Conservation (phyloP, 1,140 invertebrate genomes). For the Harpegnathos saltator region DNA sequence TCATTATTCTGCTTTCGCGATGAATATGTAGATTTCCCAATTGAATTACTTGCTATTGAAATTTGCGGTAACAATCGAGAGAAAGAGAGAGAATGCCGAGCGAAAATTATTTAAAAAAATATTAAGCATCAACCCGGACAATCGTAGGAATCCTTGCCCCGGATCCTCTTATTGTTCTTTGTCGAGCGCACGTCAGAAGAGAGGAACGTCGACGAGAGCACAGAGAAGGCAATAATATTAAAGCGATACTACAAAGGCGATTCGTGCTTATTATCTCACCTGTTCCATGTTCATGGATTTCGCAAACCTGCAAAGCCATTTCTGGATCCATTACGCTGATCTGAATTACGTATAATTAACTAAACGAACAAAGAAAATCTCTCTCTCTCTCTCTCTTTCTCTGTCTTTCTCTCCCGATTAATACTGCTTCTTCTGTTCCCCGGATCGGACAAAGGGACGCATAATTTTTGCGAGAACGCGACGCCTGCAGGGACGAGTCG, state of each 20-base stretch:
- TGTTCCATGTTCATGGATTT: slow-evolving; percentile 34
- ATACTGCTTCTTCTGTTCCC: slow-evolving; percentile 29
- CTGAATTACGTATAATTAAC: slow-evolving; percentile 53
- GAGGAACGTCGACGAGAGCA: not conserved
- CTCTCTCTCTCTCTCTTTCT: too few species aligned
- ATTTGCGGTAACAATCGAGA: not conserved
- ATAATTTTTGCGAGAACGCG: slow-evolving; percentile 41
- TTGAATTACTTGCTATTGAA: not conserved
- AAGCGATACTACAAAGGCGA: slow-evolving; percentile 7
- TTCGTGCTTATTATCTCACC: slow-evolving; percentile 41
- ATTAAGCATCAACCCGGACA: not conserved
- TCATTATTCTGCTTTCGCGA: not conserved
- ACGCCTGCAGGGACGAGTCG: not conserved
- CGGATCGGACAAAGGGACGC: slow-evolving; percentile 24
- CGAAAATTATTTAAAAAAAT: not conserved
- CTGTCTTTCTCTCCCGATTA: slow-evolving; percentile 1
- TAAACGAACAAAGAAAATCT: slow-evolving; percentile 24
- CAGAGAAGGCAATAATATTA: not conserved
- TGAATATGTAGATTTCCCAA: not conserved
- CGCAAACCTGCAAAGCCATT: slow-evolving; percentile 1
- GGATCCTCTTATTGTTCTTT: not conserved
- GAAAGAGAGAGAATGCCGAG: not conserved
- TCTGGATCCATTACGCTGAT: slow-evolving; percentile 34
- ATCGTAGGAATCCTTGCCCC: not conserved
- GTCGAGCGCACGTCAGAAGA: not conserved